Conservation (phyloP, 2,113 vertebrate species). For the Cercopithecus mona region DNA sequence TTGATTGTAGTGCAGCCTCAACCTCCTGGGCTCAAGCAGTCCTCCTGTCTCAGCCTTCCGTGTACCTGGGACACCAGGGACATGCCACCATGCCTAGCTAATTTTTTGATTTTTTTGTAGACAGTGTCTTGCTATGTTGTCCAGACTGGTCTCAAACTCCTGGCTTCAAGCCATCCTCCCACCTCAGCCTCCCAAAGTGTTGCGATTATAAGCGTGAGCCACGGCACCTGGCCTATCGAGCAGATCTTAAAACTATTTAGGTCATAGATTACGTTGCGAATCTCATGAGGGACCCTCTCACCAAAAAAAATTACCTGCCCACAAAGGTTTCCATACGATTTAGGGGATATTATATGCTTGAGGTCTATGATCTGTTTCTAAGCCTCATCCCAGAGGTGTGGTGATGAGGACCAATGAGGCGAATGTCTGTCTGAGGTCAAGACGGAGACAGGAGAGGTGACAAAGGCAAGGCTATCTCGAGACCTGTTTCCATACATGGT, state of each 20-base stretch:
- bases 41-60: too few species aligned
- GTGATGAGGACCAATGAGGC: neutral
- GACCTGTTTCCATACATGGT: neutral
- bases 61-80: too few species aligned
- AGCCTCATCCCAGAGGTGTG: neutral
- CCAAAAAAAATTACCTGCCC: neutral
- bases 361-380: neutral
- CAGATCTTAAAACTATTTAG: neutral
- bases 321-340: neutral
- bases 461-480: neutral
- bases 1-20: too few species aligned
- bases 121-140: too few species aligned
- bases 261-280: neutral
- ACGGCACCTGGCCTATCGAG: too few species aligned
- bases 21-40: too few species aligned
- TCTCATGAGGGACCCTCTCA: neutral
- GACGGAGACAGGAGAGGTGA: neutral
- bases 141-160: too few species aligned
- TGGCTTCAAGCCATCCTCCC: too few species aligned
- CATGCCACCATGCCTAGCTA: too few species aligned
- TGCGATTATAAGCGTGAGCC: too few species aligned
- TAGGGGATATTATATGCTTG: neutral
- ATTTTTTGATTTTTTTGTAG: too few species aligned
- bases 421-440: fast-evolving
- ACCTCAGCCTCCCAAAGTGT: too few species aligned